Base-by-base conservation (phyloP, 2,113 vertebrate species). In the Myiozetetes cayanensis region DNA sequence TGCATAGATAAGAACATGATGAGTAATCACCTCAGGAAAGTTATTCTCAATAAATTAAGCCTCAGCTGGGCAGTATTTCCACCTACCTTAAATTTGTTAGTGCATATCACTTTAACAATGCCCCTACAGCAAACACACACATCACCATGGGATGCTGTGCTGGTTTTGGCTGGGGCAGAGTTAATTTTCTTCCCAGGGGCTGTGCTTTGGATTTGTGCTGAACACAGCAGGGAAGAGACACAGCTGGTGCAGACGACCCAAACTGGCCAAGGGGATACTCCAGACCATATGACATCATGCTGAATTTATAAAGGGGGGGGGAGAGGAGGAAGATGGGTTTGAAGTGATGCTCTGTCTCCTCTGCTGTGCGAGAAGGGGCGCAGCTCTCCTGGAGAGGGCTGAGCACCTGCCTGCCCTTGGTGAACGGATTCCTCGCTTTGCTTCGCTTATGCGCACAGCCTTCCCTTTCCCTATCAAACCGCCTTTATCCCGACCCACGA, bases 71-170 rank as follows among this genome's bases (percentile, higher is more conserved):
- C 14, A 47, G 2, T 21, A 35, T 27, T 30, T 35, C 21, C 16
- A 21, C 7, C 7, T 6, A 9, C 1, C 11, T 49, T 28, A 17
- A 30, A 47, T 18, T 0, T 25, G 9, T 9, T 33, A 39, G 19
- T 2, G 1, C 0, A 0, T 5, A 10, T 28, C 9, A 7, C 5
- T 14, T 12, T 8, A 43, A 24, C 2, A 15, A 3, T 0, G 1
- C 1, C 4, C 11, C 49, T 28, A 49, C 15, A 67, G 10, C 35
- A 76, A 61, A 23, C 3, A 24, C 0, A 8, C 5, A 3, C 4
- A 39, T 12, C 9, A n/a, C 24, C 20, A 8, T 1, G 20, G 23
- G 9, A 24, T 30, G 23, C n/a, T 41, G 11, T 4, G n/a, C 53
- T 39, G 33, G 14, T 24, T 82, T 28, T 11, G 37, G 8, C 20